Evolutionary conservation across 2,113 vertebrate genomes (phyloP), one percentile per base, ranked within the genome.

Genomic region (Nematolebias whitei): DNA sequence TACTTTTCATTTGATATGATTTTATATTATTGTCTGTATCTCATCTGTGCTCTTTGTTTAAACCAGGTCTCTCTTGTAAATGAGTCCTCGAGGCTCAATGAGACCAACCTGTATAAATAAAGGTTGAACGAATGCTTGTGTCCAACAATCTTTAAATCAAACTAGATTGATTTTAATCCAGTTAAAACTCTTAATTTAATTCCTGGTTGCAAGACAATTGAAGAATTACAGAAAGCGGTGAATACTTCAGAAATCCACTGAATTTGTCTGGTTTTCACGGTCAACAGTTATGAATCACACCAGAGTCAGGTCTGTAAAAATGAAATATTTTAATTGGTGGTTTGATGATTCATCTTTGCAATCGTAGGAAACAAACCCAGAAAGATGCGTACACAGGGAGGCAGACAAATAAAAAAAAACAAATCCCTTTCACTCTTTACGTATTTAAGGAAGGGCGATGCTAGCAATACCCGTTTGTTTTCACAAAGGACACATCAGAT

Each of bases 321-420:
- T 83, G 82, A 89, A 80, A 88, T 90, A 78, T 90, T 91, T 92
- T 92, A 91, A 91, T 92, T 73, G 87, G 88, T 87, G 85, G 84
- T 68, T 89, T 82, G 80, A 91, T 89, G 88, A 88, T 88, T 89
- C 80, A 80, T 87, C 84, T 85, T 87, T 88, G 91, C 83, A 88
- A 85, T 87, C 78, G 88, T 85, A 89, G 82, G 75, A 89, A 85
- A 83, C 76, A 87, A 81, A 84, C 64, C 61, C 71, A 88, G 84
- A 72, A 70, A 68, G 69, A 83, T 82, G 80, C 81, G 77, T 78
- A 87, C 82, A 89, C 79, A 73, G 79, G 67, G 69, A 88, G 74
- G 74, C 79, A 63, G 79, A 87, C 66, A 73, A 58, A 81, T 71
- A 38, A 63, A 18, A 47, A 43, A 23, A 58, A 63, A 82, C 11